A percentile compares a stretch with the other conserved stretches of the same genome.
Conservation (phyloP, 2,113 vertebrate genomes). For the Nansenia antarctica region DNA sequence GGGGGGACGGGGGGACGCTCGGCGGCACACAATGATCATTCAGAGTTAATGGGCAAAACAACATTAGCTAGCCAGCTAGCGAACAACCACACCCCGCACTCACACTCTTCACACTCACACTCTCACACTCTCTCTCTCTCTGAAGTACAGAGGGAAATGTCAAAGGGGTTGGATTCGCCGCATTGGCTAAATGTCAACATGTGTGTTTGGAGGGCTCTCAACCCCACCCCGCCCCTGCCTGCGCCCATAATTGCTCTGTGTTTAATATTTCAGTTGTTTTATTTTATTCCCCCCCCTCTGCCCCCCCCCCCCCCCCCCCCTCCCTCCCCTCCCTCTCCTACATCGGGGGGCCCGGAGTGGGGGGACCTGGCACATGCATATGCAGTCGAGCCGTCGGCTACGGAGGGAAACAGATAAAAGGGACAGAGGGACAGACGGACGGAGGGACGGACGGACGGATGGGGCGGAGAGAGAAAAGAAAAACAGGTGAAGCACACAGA, state of each 20-base stretch:
- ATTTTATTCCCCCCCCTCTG: neutral
- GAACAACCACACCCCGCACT: constrained; percentile 49
- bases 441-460: neutral
- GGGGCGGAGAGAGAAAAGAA: neutral
- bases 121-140: constrained; percentile 11
- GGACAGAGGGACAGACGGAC: neutral
- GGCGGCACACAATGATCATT: constrained; percentile 62
- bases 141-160: constrained; percentile 56
- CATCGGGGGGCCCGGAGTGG: constrained; percentile 50
- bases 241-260: constrained; percentile 52
- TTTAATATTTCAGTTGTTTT: constrained; percentile 52
- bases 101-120: constrained; percentile 51
- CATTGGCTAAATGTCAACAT: constrained; percentile 74
- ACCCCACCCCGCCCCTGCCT: no score
- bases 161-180: constrained; percentile 53
- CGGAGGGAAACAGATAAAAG: neutral
- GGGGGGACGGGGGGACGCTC: constrained; percentile 47
- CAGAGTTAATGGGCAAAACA: constrained; percentile 63
- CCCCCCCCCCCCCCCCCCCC: neutral
- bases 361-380: constrained; percentile 49
- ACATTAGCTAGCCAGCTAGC: constrained; percentile 44
- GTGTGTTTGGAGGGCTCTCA: constrained; percentile 67
- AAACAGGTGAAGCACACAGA: constrained; percentile 1
- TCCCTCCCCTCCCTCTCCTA: constrained; percentile 37
- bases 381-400: constrained; percentile 57